Evolutionary conservation across 2,888 invertebrate species (phyloP), one percentile per base, ranked within the genome.

Genomic region (Chirona hameri): DNA sequence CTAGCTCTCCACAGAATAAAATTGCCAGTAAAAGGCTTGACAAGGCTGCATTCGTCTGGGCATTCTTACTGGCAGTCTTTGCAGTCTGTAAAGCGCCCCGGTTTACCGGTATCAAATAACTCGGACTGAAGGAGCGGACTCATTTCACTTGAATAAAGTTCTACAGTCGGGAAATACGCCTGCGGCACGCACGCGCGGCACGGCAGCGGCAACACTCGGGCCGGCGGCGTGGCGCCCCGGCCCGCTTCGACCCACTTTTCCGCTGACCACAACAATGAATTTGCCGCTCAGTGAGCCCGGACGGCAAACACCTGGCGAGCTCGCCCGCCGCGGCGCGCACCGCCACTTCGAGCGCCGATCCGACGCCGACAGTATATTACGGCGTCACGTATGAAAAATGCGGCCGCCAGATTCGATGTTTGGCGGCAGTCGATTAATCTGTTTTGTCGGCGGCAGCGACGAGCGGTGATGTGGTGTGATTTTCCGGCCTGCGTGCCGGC

Each of bases 61-160:
- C 21, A 18, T 10, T 9, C 10, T 39, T 24, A 24, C 1, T 9
- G 10, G 0, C 14, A 15, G 31, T 2, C 24, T 24, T 46, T 46
- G 46, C 14, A 31, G 46, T 76, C 15, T 21, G 24, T 24, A 5
- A 21, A 10, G 21, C 14, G 5, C 21, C 9, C 10, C 24, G 39
- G 21, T 76, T 76, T 46, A 15, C 24, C 14, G 24, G 24, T 21
- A 76, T 18, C 76, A 9, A 39, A 76, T 46, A 76, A 39, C 24
- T 76, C 24, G 39, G 39, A 24, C 24, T 24, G 21, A 24, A 46
- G 39, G 39, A 21, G 46, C 46, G 24, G 76, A 4, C 24, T 9
- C 76, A 24, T 76, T 46, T 46, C 76, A 46, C 76, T 46, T 76
- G 76, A 76, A 76, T 76, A 76, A 76, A 46, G 18, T 24, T 15